Base-by-base conservation (phyloP, 2,888 invertebrate species). In the Abscondita cerata region DNA sequence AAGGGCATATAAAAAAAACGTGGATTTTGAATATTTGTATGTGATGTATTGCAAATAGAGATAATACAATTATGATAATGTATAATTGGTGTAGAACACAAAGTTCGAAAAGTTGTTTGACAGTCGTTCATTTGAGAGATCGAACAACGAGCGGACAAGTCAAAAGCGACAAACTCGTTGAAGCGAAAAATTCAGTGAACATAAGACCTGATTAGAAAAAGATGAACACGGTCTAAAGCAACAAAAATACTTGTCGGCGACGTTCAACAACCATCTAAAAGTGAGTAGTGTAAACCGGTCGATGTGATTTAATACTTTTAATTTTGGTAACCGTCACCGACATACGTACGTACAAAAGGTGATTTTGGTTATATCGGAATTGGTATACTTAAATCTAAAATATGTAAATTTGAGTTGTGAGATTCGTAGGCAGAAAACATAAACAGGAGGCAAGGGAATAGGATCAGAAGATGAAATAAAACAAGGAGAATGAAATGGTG, bases 401-500 rank as follows among this genome's bases (percentile, higher is more conserved):
- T 80, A 80, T 80, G 79, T 73, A 80, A 78, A 80, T 78, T 77
- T 72, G 67, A 70, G 70, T 73, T 73, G 75, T 75, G 76, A 78
- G 77, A 68, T 70, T 71, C 68, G 67, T 70, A 70, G 66, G 71
- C 65, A 69, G 70, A 71, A 72, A 72, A 72, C 70, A 72, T 70
- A 71, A 71, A 71, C 71, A 70, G 70, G 67, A 70, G 62, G 60
- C 64, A 64, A 62, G 67, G 62, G 64, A 64, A 59, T 55, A 59
- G 58, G 76, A 78, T 80, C 79, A 78, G 78, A 77, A 79, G 80
- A 80, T 79, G 79, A 78, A 80, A 80, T 79, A 79, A 79, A 80
- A 79, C 79, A 79, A 80, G 79, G 79, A 76, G 79, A 81, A 80
- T 80, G 81, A 80, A 79, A 79, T 77, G 74, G 79, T 78, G 79